These are phyloP conservation scores for Helobdella robusta DNA, from an alignment of 2,888 invertebrate genomes.

Conservation along the genomic window DNA sequence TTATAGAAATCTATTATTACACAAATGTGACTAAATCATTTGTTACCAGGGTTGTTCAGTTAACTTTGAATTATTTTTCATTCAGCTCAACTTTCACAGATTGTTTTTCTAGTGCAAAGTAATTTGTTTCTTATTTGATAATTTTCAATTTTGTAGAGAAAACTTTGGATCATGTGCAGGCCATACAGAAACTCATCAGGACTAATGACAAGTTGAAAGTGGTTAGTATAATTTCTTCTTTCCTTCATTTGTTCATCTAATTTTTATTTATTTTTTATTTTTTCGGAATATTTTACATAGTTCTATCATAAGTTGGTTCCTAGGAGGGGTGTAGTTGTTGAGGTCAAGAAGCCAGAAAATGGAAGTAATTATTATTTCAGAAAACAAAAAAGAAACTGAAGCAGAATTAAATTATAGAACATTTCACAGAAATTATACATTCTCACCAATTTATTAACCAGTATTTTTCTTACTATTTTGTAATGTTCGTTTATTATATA, in stretches of 20 bases:
- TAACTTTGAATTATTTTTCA: too few relatives aligned
- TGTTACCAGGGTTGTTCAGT: too few relatives aligned
- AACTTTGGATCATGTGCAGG: conserved; percentile 12
- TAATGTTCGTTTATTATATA: too few relatives aligned
- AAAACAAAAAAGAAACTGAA: background rate
- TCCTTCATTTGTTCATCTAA: background rate
- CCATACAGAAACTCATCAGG: conserved; percentile 9
- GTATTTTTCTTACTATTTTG: too few relatives aligned
- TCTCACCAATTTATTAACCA: too few relatives aligned
- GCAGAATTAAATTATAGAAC: background rate
- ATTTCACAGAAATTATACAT: too few relatives aligned
- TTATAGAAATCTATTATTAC: too few relatives aligned
- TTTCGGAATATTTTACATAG: background rate
- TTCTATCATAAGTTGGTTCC: background rate
- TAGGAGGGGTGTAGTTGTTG: background rate
- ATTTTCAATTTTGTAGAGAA: background rate
- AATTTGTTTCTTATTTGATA: background rate
- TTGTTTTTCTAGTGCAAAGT: background rate
- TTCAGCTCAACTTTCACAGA: too few relatives aligned
- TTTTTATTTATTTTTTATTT: background rate
- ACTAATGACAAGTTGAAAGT: conserved; percentile 19
- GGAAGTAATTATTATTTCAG: background rate
- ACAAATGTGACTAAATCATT: too few relatives aligned
- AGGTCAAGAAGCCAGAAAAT: background rate
- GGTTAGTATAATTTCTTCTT: background rate